Conservation (phyloP, 2,888 invertebrate genomes). For the Thereva unica region DNA sequence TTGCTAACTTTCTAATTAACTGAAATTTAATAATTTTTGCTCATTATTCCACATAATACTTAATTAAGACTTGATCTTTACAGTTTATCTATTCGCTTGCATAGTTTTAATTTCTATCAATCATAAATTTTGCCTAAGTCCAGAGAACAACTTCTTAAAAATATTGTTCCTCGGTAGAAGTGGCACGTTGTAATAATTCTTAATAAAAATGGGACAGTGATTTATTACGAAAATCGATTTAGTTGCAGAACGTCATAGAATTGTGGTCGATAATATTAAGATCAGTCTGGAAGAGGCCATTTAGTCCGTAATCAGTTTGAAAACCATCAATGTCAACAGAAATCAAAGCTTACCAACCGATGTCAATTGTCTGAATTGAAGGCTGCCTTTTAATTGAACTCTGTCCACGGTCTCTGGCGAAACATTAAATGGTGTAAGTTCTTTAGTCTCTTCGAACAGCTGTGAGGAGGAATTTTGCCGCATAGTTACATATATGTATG, state of each 20-base stretch:
- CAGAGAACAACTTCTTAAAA: neutral
- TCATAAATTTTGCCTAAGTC: neutral
- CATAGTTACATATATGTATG: too few species aligned
- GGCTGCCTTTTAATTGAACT: slow-evolving; percentile 23
- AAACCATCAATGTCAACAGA: slow-evolving; percentile 6
- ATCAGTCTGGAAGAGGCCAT: slow-evolving; percentile 31
- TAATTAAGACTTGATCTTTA: too few species aligned
- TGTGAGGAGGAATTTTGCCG: neutral
- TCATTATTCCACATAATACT: too few species aligned
- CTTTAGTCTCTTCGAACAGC: slow-evolving; percentile 17
- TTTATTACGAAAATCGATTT: slow-evolving; percentile 34
- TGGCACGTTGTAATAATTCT: slow-evolving; percentile 24
- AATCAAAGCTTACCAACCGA: slow-evolving; percentile 27
- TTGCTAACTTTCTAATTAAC: too few species aligned
- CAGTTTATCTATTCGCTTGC: too few species aligned
- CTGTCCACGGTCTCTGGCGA: slow-evolving; percentile 2
- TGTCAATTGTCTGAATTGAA: slow-evolving; percentile 29
- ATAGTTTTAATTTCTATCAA: too few species aligned
- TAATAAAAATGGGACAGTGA: slow-evolving; percentile 23
- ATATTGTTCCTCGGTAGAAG: slow-evolving; percentile 8
- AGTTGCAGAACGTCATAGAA: slow-evolving; percentile 29
- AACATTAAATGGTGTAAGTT: neutral
- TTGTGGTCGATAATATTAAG: slow-evolving; percentile 23
- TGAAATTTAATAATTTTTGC: too few species aligned
- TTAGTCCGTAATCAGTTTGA: slow-evolving; percentile 21